phyloP scores from a whole-genome alignment of 2,888 invertebrate species.

The Dilophus febrilis region DNA sequence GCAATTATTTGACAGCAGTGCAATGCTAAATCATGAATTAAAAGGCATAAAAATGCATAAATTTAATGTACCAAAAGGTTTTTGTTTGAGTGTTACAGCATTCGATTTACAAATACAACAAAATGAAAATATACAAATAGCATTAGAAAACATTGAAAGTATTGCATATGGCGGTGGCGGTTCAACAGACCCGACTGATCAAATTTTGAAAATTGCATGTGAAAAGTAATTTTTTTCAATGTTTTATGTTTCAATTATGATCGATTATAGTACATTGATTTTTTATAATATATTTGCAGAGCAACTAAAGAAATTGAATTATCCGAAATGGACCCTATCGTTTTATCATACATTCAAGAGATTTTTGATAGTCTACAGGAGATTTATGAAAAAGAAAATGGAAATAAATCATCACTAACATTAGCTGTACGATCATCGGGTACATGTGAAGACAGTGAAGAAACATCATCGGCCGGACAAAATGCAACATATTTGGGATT shows the following conservation, averaged over 20 bases:
- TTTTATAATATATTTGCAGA: conserved; percentile 22
- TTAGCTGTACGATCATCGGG: conserved; percentile 56
- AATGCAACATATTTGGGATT: conserved; percentile 63
- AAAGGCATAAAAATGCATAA: background rate
- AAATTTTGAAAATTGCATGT: conserved; percentile 35
- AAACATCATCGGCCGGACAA: conserved; percentile 69
- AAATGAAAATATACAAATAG: conserved; percentile 29
- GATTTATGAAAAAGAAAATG: conserved; percentile 10
- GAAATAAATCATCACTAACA: conserved; percentile 22
- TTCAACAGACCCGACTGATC: conserved; percentile 32
- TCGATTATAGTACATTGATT: conserved; percentile 2
- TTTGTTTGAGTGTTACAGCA: conserved; percentile 47
- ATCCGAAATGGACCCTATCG: conserved; percentile 27
- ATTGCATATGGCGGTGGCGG: conserved; percentile 25
- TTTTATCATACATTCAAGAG: conserved; percentile 21
- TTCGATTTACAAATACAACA: conserved; percentile 38
- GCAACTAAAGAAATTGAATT: conserved; percentile 29
- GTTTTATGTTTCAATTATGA: conserved; percentile 6
- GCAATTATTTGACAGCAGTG: no score
- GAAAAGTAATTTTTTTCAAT: conserved; percentile 21
- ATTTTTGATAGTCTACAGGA: conserved; percentile 16
- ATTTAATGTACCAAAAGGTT: conserved; percentile 44
- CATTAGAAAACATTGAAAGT: conserved; percentile 34
- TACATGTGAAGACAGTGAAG: conserved; percentile 63
- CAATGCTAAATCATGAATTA: background rate